Evolutionary conservation across 1,140 invertebrate genomes (phyloP).

Genomic region (Oryctes rhinoceros): DNA sequence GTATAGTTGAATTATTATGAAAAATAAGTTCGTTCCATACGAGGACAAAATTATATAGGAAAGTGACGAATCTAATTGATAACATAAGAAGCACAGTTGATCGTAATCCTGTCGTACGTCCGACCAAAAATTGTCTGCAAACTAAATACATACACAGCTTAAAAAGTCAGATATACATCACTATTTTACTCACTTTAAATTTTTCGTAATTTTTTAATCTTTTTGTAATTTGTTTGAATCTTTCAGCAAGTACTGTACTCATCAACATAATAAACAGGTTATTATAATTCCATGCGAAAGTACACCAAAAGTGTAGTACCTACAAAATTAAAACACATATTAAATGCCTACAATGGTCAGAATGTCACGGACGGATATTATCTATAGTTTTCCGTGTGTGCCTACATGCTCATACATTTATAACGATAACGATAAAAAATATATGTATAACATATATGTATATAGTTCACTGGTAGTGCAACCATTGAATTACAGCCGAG

Average conservation of each 20-base stretch:
- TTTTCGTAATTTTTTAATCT: conserved; percentile 37
- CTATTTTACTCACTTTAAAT: conserved; percentile 40
- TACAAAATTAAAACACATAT: conserved; percentile 43
- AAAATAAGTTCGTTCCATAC: conserved; percentile 43
- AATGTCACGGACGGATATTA: no score
- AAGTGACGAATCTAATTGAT: conserved; percentile 41
- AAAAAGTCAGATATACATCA: conserved; percentile 10
- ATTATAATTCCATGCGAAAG: conserved; percentile 49
- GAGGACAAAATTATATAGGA: conserved; percentile 42
- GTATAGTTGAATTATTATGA: conserved; percentile 44
- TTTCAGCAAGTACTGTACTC: conserved; percentile 48
- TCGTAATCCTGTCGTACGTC: conserved; percentile 45
- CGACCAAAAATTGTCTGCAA: conserved; percentile 40
- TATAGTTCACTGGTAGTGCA: no score
- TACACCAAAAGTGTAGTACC: conserved; percentile 43
- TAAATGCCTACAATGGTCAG: no score
- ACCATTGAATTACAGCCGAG: no score
- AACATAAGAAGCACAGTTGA: conserved; percentile 42
- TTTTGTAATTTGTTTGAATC: conserved; percentile 50
- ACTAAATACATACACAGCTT: conserved; percentile 12
- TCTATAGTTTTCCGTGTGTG: no score
- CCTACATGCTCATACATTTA: no score
- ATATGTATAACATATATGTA: no score
- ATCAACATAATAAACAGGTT: conserved; percentile 53
- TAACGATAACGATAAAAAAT: no score